A percentile compares a stretch with the other conserved stretches of the same genome.
These are phyloP conservation scores for Phaethon lepturus DNA, from an alignment of 2,113 vertebrate genomes.

Conservation along the genomic window DNA sequence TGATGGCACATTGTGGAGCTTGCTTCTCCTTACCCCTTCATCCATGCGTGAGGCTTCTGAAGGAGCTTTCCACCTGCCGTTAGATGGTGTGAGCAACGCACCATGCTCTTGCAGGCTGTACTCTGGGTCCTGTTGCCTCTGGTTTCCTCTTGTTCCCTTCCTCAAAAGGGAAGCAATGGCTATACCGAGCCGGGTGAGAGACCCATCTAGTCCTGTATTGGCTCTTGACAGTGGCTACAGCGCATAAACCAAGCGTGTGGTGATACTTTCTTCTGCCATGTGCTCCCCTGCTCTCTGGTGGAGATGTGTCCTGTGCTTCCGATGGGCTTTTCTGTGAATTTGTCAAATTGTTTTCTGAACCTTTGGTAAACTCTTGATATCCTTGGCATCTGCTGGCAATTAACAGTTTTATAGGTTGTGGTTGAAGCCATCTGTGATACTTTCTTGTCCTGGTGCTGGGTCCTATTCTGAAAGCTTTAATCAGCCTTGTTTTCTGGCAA, in stretches of 20 bases:
- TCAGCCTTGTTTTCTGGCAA: not conserved
- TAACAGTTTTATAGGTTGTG: not conserved
- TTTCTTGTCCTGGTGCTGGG: not conserved
- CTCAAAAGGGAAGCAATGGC: not conserved
- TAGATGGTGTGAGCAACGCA: not conserved
- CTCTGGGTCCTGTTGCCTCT: not conserved
- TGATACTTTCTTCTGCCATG: not conserved
- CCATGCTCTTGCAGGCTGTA: not conserved
- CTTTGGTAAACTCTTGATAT: not conserved
- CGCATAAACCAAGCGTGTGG: not conserved
- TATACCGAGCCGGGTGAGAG: not conserved
- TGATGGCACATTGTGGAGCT: not conserved
- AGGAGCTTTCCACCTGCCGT: accelerated
- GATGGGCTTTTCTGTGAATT: not conserved
- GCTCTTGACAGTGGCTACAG: not conserved
- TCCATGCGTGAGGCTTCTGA: not conserved
- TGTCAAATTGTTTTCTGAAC: not conserved
- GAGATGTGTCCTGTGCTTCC: not conserved
- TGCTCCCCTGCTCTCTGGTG: not conserved
- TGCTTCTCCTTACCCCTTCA: not conserved
- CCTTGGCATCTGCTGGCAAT: not conserved
- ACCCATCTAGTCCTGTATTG: not conserved
- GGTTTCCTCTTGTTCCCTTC: not conserved
- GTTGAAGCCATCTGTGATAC: not conserved
- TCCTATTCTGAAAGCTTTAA: not conserved